Evolutionary conservation across 2,797 vertebrate species (phyloP).

Genomic region (Premnoplex brunnescens): DNA sequence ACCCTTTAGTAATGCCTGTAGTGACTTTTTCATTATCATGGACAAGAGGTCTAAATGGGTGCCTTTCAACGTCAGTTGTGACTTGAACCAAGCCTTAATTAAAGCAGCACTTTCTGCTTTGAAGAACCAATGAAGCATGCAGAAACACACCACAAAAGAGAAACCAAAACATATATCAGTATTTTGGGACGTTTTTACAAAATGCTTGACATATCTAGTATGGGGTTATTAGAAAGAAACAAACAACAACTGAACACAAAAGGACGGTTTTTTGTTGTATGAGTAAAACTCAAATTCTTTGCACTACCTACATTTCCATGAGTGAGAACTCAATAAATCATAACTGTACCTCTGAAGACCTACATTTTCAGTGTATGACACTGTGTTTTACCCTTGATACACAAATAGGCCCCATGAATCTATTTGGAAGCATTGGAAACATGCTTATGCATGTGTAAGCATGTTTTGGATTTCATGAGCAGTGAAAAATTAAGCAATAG

Average conservation of each 20-base stretch:
- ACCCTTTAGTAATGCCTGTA: not conserved
- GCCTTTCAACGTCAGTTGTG: not conserved
- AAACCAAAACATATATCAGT: not conserved
- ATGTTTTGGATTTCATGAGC: not conserved
- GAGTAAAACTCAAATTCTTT: not conserved
- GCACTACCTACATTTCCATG: not conserved
- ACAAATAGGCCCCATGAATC: not conserved
- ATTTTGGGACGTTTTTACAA: not conserved
- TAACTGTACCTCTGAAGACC: not conserved
- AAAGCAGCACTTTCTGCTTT: not conserved
- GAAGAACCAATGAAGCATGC: not conserved
- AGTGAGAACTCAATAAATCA: not conserved
- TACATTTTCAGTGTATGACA: not conserved
- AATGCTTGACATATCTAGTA: not conserved
- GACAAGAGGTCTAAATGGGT: not conserved
- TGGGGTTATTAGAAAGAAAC: conserved; percentile 17
- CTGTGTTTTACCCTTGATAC: not conserved
- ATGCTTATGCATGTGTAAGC: not conserved
- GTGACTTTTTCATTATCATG: not conserved
- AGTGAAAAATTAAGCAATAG: not conserved
- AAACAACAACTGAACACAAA: not conserved
- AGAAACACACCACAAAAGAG: not conserved
- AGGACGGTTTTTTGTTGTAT: not conserved
- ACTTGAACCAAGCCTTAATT: not conserved
- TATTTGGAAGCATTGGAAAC: not conserved